Base-by-base conservation (phyloP, 2,888 invertebrate genomes). In the Trichopria drosophilae region DNA sequence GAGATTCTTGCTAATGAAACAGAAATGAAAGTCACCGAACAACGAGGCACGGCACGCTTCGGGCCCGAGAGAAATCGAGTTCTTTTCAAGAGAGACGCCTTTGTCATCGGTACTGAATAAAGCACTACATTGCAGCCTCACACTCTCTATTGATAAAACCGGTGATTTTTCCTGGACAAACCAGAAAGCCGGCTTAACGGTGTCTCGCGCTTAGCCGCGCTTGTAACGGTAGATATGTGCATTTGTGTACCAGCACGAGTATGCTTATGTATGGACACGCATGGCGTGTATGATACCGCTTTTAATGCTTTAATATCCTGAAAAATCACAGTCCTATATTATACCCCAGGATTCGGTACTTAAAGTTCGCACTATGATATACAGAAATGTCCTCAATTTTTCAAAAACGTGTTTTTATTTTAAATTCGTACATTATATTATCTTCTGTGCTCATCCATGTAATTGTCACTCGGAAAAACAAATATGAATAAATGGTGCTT, bases 271-370 rank as follows among this genome's bases (percentile, higher is more conserved):
- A 26, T 10, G 12, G 26, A 26, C 26, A 12, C 26, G 26, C 26
- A 12, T 12, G 2, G 16, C 31, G 18, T 10, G 34, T 47, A 52
- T 44, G 46, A 53, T 48, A 42, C 35, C 24, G 39, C 49, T 43
- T 51, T 55, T 57, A 57, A 59, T 57, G 43, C 52, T 45, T 23
- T 44, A 29, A 45, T 53, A 57, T 57, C 55, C 55, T 59, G 57
- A 57, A 59, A 59, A 59, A 59, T 59, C 50, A 51, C 48, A 22
- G 32, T 41, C 31, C 37, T 51, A 45, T 39, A 41, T 51, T 45
- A 40, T 32, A 18, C 47, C 41, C 34, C 23, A 22, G 26, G 40
- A 37, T 29, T 37, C 44, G 24, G 28, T 12, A 31, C 43, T 44
- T 24, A 31, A 35, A 37, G 37, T 18, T 46, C 24, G 13, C n/a